phyloP scores from a whole-genome alignment of 2,113 vertebrate species.

The Tachysurus fulvidraco region DNA sequence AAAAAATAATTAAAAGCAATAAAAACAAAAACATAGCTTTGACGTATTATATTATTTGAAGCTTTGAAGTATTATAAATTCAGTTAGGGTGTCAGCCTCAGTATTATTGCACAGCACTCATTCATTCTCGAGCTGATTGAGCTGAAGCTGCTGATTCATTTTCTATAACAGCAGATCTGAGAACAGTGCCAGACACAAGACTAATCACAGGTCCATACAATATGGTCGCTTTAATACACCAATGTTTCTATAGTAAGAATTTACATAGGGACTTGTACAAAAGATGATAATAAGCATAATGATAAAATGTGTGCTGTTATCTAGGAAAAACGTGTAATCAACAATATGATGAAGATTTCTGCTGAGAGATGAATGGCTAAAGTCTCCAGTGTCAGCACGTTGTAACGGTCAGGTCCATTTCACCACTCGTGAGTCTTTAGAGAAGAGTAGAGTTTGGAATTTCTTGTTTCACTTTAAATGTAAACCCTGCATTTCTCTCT shows the following conservation, averaged over 20 bases:
- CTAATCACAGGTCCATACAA: background rate
- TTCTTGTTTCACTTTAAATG: background rate
- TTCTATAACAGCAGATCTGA: background rate
- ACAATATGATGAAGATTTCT: background rate
- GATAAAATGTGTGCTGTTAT: background rate
- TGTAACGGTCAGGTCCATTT: too few relatives aligned
- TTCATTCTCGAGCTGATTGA: background rate
- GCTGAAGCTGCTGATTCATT: background rate
- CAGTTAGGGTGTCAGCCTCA: background rate
- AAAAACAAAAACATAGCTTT: background rate
- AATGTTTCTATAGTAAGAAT: background rate
- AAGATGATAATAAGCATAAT: background rate
- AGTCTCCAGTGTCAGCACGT: too few relatives aligned
- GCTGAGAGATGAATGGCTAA: background rate
- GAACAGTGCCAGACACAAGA: background rate
- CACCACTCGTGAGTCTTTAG: too few relatives aligned
- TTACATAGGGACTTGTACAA: background rate
- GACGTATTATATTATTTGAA: too few relatives aligned
- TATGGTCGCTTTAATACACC: background rate
- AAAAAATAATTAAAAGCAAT: background rate
- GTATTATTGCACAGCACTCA: background rate
- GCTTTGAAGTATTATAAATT: too few relatives aligned
- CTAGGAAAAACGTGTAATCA: background rate
- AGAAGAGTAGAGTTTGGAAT: too few relatives aligned
- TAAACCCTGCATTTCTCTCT: background rate